Evolutionary conservation across 2,888 invertebrate species (phyloP), one percentile per base, ranked within the genome.

Genomic region (Zhuqinia jingwanae): DNA sequence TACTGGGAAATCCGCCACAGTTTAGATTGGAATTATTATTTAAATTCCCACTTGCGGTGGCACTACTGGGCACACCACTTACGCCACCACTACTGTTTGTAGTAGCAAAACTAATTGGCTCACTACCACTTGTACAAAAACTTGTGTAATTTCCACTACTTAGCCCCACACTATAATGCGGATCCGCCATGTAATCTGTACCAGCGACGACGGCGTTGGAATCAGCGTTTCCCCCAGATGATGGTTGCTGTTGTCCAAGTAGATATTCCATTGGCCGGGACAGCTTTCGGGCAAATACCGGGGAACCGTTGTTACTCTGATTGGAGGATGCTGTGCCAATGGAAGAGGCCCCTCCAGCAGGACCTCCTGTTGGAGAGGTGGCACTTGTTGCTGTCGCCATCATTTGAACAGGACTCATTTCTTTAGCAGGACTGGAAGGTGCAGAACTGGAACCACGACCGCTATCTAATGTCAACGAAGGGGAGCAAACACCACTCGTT

Each of bases 341-440:
- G 2, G 70, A 30, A 17, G 50, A 22, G 10, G 17, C 11, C 2
- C 68, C 84, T 42, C 63, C 83, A 22, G 53, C 50, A 56, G 8
- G 30, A 6, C 8, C 53, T 15, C 50, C 45, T 47, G 60, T 27
- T 17, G 76, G 58, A 22, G 36, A 36, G 6, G 36, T 76, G 36
- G 58, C 76, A 65, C 20, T 56, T 0, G 65, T 58, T n/a, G 80
- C 42, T 42, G 75, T 68, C 42, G 75, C 50, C 17, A 82, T 81
- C 84, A 85, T 85, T 76, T 83, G 85, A 13, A 89, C 87, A 22
- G 90, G 90, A 85, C 89, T 89, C 88, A 89, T 89, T 87, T 90
- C 90, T 76, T 90, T 90, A 27, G 89, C 88, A 15, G 90, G 89
- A 75, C 89, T 89, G 30, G 90, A 90, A 25, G 90, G 89, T 22